These are phyloP conservation scores for Sparidentex hasta DNA, from an alignment of 2,797 vertebrate species.

Conservation along the genomic window DNA sequence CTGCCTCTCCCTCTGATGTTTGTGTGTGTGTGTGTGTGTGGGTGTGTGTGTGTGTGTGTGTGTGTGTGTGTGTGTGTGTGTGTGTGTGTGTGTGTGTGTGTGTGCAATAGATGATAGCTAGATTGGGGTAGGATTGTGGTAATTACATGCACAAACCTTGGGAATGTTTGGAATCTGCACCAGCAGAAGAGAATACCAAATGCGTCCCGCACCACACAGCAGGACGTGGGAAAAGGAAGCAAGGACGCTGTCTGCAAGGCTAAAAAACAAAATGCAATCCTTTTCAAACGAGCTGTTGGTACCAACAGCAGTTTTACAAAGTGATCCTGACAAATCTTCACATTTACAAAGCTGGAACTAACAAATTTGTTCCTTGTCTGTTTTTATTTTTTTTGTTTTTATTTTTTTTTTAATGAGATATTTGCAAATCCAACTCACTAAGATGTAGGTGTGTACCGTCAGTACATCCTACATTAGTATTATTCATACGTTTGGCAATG, in stretches of 20 bases:
- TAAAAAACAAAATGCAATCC: neutral
- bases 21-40: slow-evolving; percentile 15
- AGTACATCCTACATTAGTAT: too few species aligned
- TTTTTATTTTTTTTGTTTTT: too few species aligned
- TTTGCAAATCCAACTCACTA: too few species aligned
- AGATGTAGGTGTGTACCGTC: too few species aligned
- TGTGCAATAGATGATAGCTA: slow-evolving; percentile 29
- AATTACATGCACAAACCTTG: slow-evolving; percentile 51
- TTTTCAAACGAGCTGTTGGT: neutral
- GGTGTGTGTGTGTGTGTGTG: slow-evolving; percentile 21
- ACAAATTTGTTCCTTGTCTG: too few species aligned
- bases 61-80: slow-evolving; percentile 15
- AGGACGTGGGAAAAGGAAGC: neutral
- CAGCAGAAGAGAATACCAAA: slow-evolving; percentile 38
- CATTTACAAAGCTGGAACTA: too few species aligned
- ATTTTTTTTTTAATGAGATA: too few species aligned
- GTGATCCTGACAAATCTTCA: too few species aligned
- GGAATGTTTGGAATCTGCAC: slow-evolving; percentile 53
- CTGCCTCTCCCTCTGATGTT: slow-evolving; percentile 22
- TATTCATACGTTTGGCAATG: too few species aligned
- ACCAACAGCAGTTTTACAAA: too few species aligned
- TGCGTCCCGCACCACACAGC: slow-evolving; percentile 5
- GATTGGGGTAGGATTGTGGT: slow-evolving; percentile 26
- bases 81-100: slow-evolving; percentile 4
- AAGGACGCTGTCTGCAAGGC: too few species aligned